Percentiles rank a stretch among this genome's conserved stretches.
Conservation (phyloP, 2,888 invertebrate species). For the Brachyptera risi region DNA sequence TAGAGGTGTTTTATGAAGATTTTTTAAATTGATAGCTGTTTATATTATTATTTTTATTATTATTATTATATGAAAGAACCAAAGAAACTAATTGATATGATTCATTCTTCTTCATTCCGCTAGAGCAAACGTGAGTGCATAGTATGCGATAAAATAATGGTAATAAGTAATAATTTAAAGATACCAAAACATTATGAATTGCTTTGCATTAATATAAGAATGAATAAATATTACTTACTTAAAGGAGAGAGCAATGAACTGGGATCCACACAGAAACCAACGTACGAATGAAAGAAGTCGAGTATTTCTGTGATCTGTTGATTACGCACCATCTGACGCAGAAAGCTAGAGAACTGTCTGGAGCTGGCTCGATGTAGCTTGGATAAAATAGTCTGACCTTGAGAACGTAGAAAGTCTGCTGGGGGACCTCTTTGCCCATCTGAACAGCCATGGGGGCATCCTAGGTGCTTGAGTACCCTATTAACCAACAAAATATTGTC, state of each 20-base stretch:
- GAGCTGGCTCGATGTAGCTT: constrained; percentile 68
- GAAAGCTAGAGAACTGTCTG: constrained; percentile 60
- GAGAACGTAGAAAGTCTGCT: constrained; percentile 85
- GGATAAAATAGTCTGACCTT: constrained; percentile 73
- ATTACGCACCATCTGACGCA: constrained; percentile 70
- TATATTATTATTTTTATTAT: too few relatives aligned
- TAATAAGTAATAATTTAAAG: background rate
- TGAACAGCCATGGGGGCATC: constrained; percentile 91
- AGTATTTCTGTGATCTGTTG: constrained; percentile 78
- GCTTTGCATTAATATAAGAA: background rate
- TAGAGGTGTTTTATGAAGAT: too few relatives aligned
- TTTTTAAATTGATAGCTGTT: too few relatives aligned
- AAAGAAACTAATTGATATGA: too few relatives aligned
- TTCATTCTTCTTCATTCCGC: too few relatives aligned
- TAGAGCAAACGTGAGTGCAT: too few relatives aligned
- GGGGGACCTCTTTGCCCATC: constrained; percentile 83
- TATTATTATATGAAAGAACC: too few relatives aligned
- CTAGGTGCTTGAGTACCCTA: constrained; percentile 84
- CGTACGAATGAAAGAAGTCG: constrained; percentile 91
- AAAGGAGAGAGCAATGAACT: constrained; percentile 78
- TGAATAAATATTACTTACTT: constrained; percentile 59
- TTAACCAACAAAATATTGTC: too few relatives aligned
- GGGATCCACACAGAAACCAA: constrained; percentile 94
- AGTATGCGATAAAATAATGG: background rate
- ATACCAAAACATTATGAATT: background rate